phyloP scores from a whole-genome alignment of 2,797 vertebrate species.

The Phyllotis vaccarum region DNA sequence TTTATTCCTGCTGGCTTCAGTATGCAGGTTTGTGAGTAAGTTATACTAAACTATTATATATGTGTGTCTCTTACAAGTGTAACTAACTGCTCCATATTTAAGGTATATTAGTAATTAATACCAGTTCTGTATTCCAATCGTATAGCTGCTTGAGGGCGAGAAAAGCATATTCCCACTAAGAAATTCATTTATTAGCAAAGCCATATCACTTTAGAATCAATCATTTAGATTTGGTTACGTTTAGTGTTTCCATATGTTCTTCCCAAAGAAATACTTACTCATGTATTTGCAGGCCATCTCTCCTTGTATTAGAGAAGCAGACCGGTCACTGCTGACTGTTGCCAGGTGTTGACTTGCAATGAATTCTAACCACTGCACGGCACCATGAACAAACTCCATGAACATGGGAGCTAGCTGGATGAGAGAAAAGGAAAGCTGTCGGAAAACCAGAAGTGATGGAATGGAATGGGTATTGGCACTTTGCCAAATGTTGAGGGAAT shows the following conservation, averaged over 20 bases:
- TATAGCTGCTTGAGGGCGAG: not conserved
- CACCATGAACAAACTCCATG: not conserved
- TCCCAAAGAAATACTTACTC: not conserved
- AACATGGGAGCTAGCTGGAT: not conserved
- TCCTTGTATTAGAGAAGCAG: not conserved
- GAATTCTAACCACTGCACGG: not conserved
- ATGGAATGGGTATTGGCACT: not conserved
- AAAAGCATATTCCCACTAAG: conserved; percentile 2
- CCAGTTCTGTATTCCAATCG: not conserved
- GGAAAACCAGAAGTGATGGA: not conserved
- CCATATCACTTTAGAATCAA: not conserved
- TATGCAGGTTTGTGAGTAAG: conserved; percentile 11
- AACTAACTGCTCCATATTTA: not conserved
- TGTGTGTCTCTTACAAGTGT: not conserved
- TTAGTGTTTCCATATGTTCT: conserved; percentile 14
- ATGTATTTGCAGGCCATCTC: not conserved
- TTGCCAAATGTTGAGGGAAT: not conserved
- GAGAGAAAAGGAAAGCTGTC: not conserved
- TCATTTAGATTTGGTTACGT: conserved; percentile 42
- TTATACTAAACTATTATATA: conserved; percentile 5
- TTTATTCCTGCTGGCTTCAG: conserved; percentile 43
- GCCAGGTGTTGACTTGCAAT: not conserved
- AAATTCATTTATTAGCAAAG: conserved; percentile 42
- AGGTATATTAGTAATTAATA: not conserved
- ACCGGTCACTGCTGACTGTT: not conserved